Base-by-base conservation (phyloP, 2,797 vertebrate species). In the Hoplostethus atlanticus region DNA sequence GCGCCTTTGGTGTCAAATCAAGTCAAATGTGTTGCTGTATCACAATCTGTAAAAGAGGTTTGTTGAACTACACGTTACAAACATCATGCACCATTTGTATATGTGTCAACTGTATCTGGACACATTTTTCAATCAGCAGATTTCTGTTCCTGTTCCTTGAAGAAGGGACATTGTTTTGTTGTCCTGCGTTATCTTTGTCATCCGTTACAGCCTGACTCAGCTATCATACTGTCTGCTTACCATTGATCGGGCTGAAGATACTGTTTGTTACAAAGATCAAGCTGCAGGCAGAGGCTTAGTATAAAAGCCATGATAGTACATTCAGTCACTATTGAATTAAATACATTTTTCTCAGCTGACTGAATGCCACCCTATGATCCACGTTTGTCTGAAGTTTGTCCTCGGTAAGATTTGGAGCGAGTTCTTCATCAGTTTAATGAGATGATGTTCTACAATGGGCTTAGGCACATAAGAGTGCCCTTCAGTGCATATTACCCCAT, bases 1-100 rank as follows among this genome's bases (percentile, higher is more conserved):
- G 64, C 75, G 56, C 77, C 68, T 67, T 71, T 16, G 64, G 15
- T 79, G 83, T 85, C 80, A 69, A 75, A 77, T 84, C 50, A 68
- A 64, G 59, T 83, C 74, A 76, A 75, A 85, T 83, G 69, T 83
- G 52, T 80, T 55, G 55, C 44, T 42, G 4, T 50, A 54, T 81
- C 52, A 47, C 60, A 63, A 74, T 84, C 52, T 16, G 40, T 65
- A 63, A 67, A 15, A 68, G 51, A 53, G 51, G 51, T 28, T 53
- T 78, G 52, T 70, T 68, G 48, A 80, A 68, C 50, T 71, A 52
- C 38, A 36, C 44, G 68, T 73, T 42, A 40, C 57, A 42, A 40
- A 40, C 6, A 47, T 63, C 6, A 13, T 12, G 30, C 17, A 16
- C 5, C 36, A 59, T 51, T 70, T 36, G 31, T 71, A 28, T 71